Evolutionary conservation across 2,797 vertebrate genomes (phyloP).

Genomic region (Pelobates cultripes): DNA sequence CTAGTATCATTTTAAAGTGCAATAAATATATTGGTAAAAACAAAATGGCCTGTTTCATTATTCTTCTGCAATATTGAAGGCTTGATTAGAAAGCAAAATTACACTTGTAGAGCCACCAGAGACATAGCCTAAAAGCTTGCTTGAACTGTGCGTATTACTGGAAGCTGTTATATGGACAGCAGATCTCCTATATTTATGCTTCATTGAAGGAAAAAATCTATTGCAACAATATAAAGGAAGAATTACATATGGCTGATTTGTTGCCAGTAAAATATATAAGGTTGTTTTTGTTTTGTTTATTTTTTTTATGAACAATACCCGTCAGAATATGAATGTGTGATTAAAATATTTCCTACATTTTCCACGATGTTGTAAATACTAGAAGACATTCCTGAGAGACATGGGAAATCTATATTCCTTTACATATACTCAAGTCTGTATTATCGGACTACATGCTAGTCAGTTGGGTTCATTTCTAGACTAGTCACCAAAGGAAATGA

Average conservation of each 20-base stretch:
- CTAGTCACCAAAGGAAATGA: no score
- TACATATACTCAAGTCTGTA: no score
- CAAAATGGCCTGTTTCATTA: neutral
- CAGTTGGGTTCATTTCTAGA: no score
- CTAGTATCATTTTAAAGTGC: no score
- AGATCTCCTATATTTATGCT: neutral
- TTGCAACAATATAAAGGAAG: neutral
- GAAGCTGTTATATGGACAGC: neutral
- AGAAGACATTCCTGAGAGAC: no score
- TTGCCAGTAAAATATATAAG: neutral
- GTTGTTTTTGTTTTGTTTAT: no score
- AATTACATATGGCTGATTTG: neutral
- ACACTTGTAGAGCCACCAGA: neutral
- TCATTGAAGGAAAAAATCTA: neutral
- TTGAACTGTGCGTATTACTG: neutral
- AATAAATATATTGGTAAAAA: neutral
- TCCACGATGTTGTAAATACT: no score
- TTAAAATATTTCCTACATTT: no score
- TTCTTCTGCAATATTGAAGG: neutral
- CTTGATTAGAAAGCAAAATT: neutral
- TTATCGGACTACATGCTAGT: no score
- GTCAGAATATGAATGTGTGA: no score
- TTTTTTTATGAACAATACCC: no score
- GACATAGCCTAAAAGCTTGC: neutral
- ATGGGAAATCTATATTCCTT: no score